These are phyloP conservation scores for Standfussiana lucernea DNA, from an alignment of 2,888 invertebrate genomes.

Conservation along the genomic window DNA sequence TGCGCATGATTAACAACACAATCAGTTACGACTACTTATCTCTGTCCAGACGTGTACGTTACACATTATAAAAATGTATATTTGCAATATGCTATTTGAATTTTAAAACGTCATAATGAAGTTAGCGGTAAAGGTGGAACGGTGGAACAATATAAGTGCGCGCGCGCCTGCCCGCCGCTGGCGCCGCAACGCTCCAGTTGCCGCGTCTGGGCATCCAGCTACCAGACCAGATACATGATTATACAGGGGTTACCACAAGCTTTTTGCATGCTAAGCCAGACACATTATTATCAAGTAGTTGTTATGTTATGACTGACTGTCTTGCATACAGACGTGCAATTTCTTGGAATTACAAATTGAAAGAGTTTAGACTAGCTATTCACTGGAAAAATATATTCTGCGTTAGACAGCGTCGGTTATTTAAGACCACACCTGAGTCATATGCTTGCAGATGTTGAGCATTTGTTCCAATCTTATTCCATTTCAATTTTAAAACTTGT, in stretches of 20 bases:
- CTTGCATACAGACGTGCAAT: conserved; percentile 53
- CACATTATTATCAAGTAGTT: conserved; percentile 54
- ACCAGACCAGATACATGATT: conserved; percentile 69
- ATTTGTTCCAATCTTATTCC: conserved; percentile 42
- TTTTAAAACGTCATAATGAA: conserved; percentile 78
- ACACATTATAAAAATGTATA: conserved; percentile 70
- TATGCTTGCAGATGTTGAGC: conserved; percentile 45
- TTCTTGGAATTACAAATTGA: conserved; percentile 35
- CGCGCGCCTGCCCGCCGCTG: conserved; percentile 75
- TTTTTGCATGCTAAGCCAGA: conserved; percentile 63
- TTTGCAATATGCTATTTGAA: conserved; percentile 82
- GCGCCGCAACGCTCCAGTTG: conserved; percentile 89
- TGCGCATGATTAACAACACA: conserved; percentile 69
- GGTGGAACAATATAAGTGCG: conserved; percentile 77
- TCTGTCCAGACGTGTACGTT: conserved; percentile 66
- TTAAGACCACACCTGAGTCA: conserved; percentile 52
- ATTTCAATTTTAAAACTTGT: conserved; percentile 55
- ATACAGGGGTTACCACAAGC: conserved; percentile 57
- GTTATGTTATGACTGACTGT: conserved; percentile 57
- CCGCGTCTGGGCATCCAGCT: conserved; percentile 71
- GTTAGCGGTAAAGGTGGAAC: conserved; percentile 79
- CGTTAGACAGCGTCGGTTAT: conserved; percentile 38
- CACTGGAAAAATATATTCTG: conserved; percentile 41
- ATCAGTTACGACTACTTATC: conserved; percentile 65
- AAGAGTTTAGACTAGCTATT: conserved; percentile 32